Evolutionary conservation across 2,797 vertebrate genomes (phyloP), one percentile per base, ranked within the genome.

Genomic region (Danio choprae): DNA sequence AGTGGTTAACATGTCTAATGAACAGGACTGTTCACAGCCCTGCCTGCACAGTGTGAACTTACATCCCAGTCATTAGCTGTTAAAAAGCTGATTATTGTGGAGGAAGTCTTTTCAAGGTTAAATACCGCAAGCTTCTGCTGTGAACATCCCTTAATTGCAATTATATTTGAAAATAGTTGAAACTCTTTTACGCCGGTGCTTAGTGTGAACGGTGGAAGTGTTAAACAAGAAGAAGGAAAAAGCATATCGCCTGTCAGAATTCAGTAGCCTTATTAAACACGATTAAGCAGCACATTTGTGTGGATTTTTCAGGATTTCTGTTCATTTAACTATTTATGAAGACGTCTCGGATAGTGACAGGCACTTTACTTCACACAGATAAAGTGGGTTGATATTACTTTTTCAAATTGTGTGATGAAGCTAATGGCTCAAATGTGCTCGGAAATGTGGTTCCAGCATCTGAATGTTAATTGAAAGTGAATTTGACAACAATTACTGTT

Each of bases 121-220:
- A 89, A 88, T 41, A 86, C 87, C 83, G 85, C 84, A 85, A 85
- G 85, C 73, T 84, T 87, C 88, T 80, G 82, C 85, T 83, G 85
- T 85, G 87, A 90, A 89, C 85, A 87, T 73, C 56, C 82, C 69
- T 85, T 88, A 90, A 90, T 88, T 88, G 89, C 85, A 88, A 87
- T 89, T 88, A 87, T 86, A 87, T 86, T 83, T 68, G 75, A 87
- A 83, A 88, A 87, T 82, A 84, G 80, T 71, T 74, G 77, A 59
- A 83, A 81, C 75, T 87, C 72, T 72, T 80, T 83, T 80, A 84
- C 84, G 78, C 79, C 46, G 56, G 56, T 78, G 62, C 73, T 85
- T 58, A 67, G 72, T 84, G 51, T 77, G 74, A 85, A 67, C 22
- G 65, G 72, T 55, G 69, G 64, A 74, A 74, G 76, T 84, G 84